A percentile compares a stretch with the other conserved stretches of the same genome.
Conservation (phyloP, 1,140 invertebrate genomes). For the Teleogryllus occipitalis region DNA sequence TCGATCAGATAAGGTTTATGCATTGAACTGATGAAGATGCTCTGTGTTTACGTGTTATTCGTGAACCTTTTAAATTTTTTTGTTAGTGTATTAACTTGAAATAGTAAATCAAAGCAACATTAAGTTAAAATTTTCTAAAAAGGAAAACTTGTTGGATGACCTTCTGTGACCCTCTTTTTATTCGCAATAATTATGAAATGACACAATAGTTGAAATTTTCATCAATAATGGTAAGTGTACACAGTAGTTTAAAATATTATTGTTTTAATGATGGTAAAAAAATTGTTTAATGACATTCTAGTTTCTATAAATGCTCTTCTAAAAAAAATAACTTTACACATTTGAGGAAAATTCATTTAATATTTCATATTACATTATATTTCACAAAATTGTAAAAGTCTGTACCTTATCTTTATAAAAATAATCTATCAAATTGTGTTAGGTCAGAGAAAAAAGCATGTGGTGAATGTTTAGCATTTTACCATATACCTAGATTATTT, state of each 20-base stretch:
- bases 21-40: neutral
- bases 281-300: too few relatives aligned
- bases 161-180: neutral
- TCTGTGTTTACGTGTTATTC: neutral
- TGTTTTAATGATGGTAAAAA: neutral
- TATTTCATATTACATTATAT: too few relatives aligned
- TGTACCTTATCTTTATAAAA: too few relatives aligned
- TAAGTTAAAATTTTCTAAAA: neutral
- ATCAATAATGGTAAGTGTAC: neutral
- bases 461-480: neutral
- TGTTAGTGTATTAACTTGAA: neutral
- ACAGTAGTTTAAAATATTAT: neutral
- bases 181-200: neutral
- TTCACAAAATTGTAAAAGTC: too few relatives aligned
- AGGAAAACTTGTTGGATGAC: neutral
- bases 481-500: neutral
- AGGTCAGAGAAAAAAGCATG: neutral
- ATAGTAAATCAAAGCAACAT: neutral
- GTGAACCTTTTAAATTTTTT: neutral
- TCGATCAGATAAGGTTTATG: neutral
- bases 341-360: too few relatives aligned
- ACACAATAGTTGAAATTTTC: neutral
- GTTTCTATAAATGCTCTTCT: too few relatives aligned
- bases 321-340: too few relatives aligned
- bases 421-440: too few relatives aligned